Conservation (phyloP, 1,140 invertebrate genomes). For the Coboldia fuscipes region DNA sequence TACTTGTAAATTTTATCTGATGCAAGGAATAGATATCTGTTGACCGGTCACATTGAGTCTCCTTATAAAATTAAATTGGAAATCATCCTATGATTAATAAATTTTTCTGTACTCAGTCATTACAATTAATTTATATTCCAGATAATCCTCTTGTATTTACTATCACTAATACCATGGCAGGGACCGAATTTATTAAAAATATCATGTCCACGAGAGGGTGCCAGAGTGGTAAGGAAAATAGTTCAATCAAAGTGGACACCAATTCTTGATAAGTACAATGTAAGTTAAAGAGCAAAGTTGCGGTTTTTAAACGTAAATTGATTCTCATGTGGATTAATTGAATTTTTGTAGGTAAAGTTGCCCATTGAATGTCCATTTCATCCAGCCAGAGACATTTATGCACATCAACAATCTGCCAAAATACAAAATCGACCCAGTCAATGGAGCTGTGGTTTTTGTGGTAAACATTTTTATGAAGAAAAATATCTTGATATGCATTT, state of each 20-base stretch:
- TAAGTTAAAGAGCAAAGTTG: constrained; percentile 14
- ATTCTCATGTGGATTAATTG: neutral
- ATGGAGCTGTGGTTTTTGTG: constrained; percentile 81
- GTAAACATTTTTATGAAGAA: constrained; percentile 77
- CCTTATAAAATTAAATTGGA: too few relatives aligned
- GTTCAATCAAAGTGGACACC: constrained; percentile 81
- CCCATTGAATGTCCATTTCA: constrained; percentile 80
- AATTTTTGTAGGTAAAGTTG: constrained; percentile 27
- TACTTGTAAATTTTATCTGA: constrained; percentile 1
- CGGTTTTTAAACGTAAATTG: neutral
- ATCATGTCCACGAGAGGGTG: constrained; percentile 70
- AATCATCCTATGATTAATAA: constrained; percentile 1
- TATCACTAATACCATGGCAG: constrained; percentile 69
- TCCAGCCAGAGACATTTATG: constrained; percentile 65
- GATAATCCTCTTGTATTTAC: constrained; percentile 54
- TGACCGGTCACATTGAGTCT: too few relatives aligned
- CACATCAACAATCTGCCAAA: constrained; percentile 61
- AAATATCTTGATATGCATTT: constrained; percentile 75
- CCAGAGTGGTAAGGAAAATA: constrained; percentile 67
- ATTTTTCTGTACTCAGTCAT: constrained; percentile 7
- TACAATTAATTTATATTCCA: constrained; percentile 18
- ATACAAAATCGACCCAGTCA: constrained; percentile 59
- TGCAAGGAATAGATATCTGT: neutral
- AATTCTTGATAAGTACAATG: constrained; percentile 63
- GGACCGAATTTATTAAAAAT: constrained; percentile 66